Evolutionary conservation across 1,140 invertebrate genomes (phyloP).

Genomic region (Apis florea): DNA sequence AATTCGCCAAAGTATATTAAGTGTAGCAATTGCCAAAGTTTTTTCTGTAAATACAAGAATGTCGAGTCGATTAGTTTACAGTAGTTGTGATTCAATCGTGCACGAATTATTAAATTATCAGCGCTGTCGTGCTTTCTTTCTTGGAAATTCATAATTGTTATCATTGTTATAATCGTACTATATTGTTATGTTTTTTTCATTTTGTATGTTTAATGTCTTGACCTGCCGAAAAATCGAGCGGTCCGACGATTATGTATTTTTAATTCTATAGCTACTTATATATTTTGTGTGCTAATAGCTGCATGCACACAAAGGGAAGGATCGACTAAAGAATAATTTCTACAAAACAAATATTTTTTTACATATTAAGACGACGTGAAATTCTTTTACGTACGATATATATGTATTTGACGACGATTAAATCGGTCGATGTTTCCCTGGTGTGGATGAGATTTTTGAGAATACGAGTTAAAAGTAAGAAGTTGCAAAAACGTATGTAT

Average conservation of each 20-base stretch:
- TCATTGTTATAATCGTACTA: constrained; percentile 16
- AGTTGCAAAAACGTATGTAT: constrained; percentile 42
- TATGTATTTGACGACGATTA: background rate
- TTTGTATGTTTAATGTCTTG: constrained; percentile 10
- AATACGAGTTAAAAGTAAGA: constrained; percentile 18
- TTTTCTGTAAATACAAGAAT: constrained; percentile 57
- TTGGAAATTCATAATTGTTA: constrained; percentile 23
- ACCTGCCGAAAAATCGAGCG: constrained; percentile 68
- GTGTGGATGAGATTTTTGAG: constrained; percentile 24
- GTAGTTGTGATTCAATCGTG: constrained; percentile 4
- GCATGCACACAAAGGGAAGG: constrained; percentile 33
- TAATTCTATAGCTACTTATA: constrained; percentile 40
- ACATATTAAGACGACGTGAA: constrained; percentile 12
- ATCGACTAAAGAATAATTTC: constrained; percentile 29
- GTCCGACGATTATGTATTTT: constrained; percentile 63
- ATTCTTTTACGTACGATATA: constrained; percentile 21
- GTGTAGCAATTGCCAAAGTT: constrained; percentile 65
- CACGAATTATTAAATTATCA: constrained; percentile 16
- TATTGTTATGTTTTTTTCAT: constrained; percentile 26
- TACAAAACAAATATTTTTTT: constrained; percentile 48
- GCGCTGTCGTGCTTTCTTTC: background rate
- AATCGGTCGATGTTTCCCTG: constrained; percentile 30
- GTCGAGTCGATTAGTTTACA: background rate
- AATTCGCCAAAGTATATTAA: constrained; percentile 56
- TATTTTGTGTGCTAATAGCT: constrained; percentile 24